A percentile compares a stretch with the other conserved stretches of the same genome.
These are phyloP conservation scores for Acrocephalus kingi DNA, from an alignment of 2,113 vertebrate genomes.

Conservation along the genomic window DNA sequence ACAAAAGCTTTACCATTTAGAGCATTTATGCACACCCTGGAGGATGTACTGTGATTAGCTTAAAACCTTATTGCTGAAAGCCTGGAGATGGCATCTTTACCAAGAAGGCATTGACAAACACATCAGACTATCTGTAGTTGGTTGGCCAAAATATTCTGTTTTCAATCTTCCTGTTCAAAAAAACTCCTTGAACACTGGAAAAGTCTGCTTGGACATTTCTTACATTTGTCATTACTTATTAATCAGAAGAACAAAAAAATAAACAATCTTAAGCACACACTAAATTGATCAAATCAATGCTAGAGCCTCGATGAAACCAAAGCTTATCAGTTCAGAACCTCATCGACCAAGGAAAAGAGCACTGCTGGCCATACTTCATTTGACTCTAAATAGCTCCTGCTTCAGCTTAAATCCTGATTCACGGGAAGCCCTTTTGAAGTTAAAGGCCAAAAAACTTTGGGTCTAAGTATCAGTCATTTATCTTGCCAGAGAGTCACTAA, in stretches of 20 bases:
- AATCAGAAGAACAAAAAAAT: background rate
- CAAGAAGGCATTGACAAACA: background rate
- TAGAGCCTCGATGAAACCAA: background rate
- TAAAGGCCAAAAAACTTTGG: background rate
- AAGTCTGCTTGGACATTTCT: background rate
- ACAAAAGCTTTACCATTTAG: background rate
- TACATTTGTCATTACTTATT: background rate
- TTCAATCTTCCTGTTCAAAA: background rate
- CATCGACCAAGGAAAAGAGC: background rate
- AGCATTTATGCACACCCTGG: background rate
- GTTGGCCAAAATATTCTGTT: background rate
- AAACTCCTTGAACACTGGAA: background rate
- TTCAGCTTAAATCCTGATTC: background rate
- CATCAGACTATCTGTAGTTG: background rate
- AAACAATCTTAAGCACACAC: background rate
- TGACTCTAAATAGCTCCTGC: background rate
- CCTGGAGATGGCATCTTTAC: background rate
- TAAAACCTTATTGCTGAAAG: background rate
- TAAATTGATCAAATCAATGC: background rate
- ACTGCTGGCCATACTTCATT: rapidly evolving
- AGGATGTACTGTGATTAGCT: background rate
- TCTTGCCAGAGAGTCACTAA: background rate
- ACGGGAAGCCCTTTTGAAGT: background rate
- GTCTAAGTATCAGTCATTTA: background rate
- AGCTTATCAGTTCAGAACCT: background rate